phyloP scores from a whole-genome alignment of 2,888 invertebrate species.

The Acleris holmiana region DNA sequence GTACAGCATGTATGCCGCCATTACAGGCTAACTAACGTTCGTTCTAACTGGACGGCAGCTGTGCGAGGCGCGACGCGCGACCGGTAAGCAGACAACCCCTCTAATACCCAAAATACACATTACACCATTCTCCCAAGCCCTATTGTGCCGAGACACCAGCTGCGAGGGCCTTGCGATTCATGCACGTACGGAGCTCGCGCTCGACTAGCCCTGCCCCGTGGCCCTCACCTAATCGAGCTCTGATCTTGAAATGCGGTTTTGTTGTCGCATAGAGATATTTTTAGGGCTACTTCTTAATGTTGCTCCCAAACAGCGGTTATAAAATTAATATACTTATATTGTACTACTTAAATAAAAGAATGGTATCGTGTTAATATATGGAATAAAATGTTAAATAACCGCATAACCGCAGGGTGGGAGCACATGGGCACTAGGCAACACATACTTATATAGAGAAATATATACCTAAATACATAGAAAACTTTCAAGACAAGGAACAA shows the following conservation, averaged over 20 bases:
- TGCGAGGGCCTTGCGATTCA: constrained; percentile 45
- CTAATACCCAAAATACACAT: constrained; percentile 55
- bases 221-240: constrained; percentile 9
- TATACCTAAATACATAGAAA: too few relatives aligned
- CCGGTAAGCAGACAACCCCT: constrained; percentile 57
- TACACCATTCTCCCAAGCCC: constrained; percentile 50
- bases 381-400: too few relatives aligned
- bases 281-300: too few relatives aligned
- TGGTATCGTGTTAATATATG: too few relatives aligned
- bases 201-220: constrained; percentile 7
- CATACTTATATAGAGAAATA: too few relatives aligned
- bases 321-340: too few relatives aligned
- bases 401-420: too few relatives aligned
- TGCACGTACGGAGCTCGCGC: constrained; percentile 30
- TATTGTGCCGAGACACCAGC: constrained; percentile 57
- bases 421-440: too few relatives aligned
- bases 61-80: constrained; percentile 44
- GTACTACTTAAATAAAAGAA: too few relatives aligned
- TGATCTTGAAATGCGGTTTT: not conserved
- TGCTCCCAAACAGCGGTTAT: too few relatives aligned
- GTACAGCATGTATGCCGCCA: constrained; percentile 11
- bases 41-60: constrained; percentile 58
- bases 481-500: too few relatives aligned
- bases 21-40: constrained; percentile 46
- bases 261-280: too few relatives aligned